phyloP scores from a whole-genome alignment of 1,140 invertebrate genomes.

The Archegozetes longisetosus region DNA sequence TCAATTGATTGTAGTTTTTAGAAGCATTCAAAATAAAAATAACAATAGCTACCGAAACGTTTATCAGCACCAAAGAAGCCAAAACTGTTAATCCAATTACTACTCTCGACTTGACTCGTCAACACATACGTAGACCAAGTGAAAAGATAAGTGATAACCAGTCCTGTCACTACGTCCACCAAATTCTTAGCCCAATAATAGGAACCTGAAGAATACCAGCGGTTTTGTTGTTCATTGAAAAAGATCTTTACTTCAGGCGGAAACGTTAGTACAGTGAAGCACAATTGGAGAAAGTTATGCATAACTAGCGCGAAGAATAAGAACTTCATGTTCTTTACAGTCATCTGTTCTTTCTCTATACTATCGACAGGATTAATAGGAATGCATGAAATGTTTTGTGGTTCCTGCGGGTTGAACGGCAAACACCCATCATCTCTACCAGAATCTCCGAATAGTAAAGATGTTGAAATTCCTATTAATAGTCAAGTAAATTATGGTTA shows the following conservation, averaged over 20 bases:
- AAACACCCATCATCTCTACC: neutral
- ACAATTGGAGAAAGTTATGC: neutral
- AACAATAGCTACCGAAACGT: no score
- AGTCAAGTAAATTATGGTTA: no score
- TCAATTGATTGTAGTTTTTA: no score
- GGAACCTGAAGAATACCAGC: neutral
- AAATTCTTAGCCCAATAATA: neutral
- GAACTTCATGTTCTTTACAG: neutral
- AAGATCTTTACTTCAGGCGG: neutral
- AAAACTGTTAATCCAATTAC: no score
- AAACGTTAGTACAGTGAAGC: neutral
- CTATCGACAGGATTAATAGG: neutral
- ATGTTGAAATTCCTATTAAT: neutral
- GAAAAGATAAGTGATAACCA: neutral
- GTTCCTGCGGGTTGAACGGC: neutral
- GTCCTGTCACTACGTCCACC: neutral
- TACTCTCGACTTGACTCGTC: neutral
- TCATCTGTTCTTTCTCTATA: neutral
- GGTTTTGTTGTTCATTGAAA: neutral
- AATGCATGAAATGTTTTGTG: neutral
- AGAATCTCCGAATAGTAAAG: neutral
- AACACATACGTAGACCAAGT: neutral
- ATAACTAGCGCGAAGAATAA: neutral
- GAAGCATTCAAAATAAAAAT: no score
- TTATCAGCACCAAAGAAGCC: no score